Evolutionary conservation across 1,140 invertebrate species (phyloP), one percentile per base, ranked within the genome.

Genomic region (Zaprionus inermis): DNA sequence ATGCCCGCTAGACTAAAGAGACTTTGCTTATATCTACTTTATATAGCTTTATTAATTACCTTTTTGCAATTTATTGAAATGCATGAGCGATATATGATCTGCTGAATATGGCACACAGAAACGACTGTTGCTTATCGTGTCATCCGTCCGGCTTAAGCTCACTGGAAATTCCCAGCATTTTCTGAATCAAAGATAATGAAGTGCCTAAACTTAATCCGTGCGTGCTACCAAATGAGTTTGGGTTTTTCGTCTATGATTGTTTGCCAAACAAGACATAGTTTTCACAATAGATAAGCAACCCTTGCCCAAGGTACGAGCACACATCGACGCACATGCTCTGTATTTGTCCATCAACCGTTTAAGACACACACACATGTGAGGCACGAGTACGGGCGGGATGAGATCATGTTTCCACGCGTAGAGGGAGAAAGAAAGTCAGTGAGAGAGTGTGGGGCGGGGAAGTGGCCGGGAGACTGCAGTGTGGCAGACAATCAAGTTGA

Each of bases 361-460:
- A 24, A 77, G 74, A 77, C 30, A 54, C 18, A 63, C 34, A 61
- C 57, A 60, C 30, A 38, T 58, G 36, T 38, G 36, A 38, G 36
- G 36, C 12, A 44, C 38, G 6, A 16, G 38, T 1, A 20, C 30
- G n/a, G 18, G 49, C 46, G 70, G 36, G 41, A 73, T 66, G 63
- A 86, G 83, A 86, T 86, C 83, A 82, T 79, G 46, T 88, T 86
- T 81, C 82, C 52, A 28, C 14, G 28, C 38, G n/a, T 14, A 54
- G 24, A 20, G 20, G 11, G 28, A 38, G 1, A 18, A n/a, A 16
- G 51, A 30, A 30, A 36, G 34, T 3, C 22, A 60, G 32, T 64
- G 52, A 30, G 36, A 36, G 52, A 41, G 7, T 12, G 41, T 5
- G 64, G 34, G 30, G 7, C 18, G 16, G 36, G 0, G 36, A 2